phyloP scores from a whole-genome alignment of 2,797 vertebrate genomes.

The Alauda arvensis region DNA sequence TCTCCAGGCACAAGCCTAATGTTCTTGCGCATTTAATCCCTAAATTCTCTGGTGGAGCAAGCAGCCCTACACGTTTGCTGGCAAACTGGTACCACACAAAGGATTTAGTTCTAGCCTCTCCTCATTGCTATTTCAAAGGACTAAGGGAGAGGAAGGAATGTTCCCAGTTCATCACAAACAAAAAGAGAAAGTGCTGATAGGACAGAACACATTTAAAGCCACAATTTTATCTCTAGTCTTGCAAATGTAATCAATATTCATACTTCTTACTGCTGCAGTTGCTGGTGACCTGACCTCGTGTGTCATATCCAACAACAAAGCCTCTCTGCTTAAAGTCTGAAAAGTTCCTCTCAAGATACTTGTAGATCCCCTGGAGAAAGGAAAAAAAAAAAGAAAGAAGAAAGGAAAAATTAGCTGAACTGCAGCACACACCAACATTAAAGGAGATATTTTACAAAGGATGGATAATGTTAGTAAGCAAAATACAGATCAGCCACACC shows the following conservation, averaged over 20 bases:
- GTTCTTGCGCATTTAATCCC: background rate
- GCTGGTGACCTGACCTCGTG: slow-evolving; percentile 86
- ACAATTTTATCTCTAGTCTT: slow-evolving; percentile 32
- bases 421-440: background rate
- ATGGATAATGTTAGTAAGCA: background rate
- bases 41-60: background rate
- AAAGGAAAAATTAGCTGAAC: background rate
- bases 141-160: background rate
- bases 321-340: slow-evolving; percentile 85
- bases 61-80: background rate
- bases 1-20: background rate
- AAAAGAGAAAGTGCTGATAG: background rate
- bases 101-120: background rate
- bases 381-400: background rate
- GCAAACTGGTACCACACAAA: background rate
- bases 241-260: slow-evolving; percentile 37
- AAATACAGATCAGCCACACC: background rate
- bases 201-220: background rate
- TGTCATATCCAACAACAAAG: slow-evolving; percentile 91
- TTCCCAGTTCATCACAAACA: background rate
- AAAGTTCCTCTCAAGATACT: slow-evolving; percentile 83
- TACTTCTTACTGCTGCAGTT: slow-evolving; percentile 93
- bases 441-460: background rate
- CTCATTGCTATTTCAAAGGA: background rate
- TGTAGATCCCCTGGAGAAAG: slow-evolving; percentile 81